Percentiles rank a stretch among this genome's conserved stretches.
These are phyloP conservation scores for Clunio marinus DNA, from an alignment of 2,888 invertebrate genomes.

Conservation along the genomic window DNA sequence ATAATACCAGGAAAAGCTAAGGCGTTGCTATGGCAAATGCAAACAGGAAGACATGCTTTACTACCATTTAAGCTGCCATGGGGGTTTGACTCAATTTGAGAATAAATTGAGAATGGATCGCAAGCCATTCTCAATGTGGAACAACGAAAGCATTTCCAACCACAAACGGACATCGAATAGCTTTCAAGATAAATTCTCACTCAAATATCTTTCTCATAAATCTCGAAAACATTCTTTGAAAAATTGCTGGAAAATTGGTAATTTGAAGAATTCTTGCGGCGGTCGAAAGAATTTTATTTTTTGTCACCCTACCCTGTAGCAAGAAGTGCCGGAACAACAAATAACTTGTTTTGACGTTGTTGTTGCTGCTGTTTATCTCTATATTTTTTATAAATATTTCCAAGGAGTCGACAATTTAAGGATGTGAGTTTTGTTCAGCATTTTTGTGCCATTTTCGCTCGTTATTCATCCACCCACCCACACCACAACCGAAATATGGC, in stretches of 20 bases:
- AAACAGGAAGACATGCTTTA: not conserved
- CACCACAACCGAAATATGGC: too few species aligned
- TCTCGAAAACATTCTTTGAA: not conserved
- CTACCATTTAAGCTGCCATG: not conserved
- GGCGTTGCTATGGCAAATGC: not conserved
- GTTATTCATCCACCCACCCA: not conserved
- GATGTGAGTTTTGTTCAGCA: not conserved
- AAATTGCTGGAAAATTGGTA: slow-evolving; percentile 13
- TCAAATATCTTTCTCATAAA: not conserved
- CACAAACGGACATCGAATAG: not conserved
- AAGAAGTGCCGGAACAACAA: not conserved
- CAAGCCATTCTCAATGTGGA: not conserved
- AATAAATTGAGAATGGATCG: too few species aligned
- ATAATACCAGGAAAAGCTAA: not conserved
- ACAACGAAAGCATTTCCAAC: not conserved
- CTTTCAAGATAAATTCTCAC: not conserved
- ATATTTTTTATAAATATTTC: too few species aligned
- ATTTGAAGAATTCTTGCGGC: not conserved
- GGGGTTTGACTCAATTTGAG: not conserved
- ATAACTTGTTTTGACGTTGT: not conserved
- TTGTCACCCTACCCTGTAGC: not conserved
- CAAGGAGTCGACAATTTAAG: too few species aligned
- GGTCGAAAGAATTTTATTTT: not conserved
- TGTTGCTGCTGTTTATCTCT: too few species aligned
- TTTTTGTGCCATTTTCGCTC: not conserved